Percentiles rank a stretch among this genome's conserved stretches.
Conservation (phyloP, 1,140 invertebrate genomes). For the Lordiphosa mommai region DNA sequence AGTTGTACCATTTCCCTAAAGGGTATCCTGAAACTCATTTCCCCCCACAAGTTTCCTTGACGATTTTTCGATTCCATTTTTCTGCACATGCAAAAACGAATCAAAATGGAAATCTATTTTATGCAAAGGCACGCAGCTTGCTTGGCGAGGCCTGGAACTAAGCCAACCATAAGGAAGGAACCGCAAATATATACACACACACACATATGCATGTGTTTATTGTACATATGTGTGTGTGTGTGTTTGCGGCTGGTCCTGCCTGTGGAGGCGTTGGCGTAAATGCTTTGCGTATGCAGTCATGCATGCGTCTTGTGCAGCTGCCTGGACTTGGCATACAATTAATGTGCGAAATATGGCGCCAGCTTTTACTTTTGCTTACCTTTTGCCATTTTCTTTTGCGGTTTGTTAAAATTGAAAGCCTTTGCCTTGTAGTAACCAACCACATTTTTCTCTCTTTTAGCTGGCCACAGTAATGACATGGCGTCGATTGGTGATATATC, state of each 20-base stretch:
- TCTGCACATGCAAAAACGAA: slow-evolving; percentile 36
- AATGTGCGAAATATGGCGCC: slow-evolving; percentile 74
- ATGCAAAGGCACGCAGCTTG: slow-evolving; percentile 61
- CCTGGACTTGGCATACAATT: slow-evolving; percentile 61
- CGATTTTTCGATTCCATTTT: neutral
- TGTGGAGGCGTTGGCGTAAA: slow-evolving; percentile 52
- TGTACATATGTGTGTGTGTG: slow-evolving; percentile 4
- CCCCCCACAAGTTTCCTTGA: no score
- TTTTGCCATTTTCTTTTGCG: slow-evolving; percentile 21
- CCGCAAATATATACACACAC: slow-evolving; percentile 11
- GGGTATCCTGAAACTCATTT: no score
- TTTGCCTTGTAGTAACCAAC: slow-evolving; percentile 18
- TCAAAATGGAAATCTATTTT: slow-evolving; percentile 73
- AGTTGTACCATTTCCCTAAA: no score
- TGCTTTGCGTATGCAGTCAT: slow-evolving; percentile 73
- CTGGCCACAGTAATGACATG: slow-evolving; percentile 79
- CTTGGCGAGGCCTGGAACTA: slow-evolving; percentile 13
- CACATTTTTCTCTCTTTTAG: slow-evolving; percentile 18
- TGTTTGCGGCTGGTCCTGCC: slow-evolving; percentile 20
- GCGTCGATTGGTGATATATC: slow-evolving; percentile 79
- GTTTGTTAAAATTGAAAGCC: slow-evolving; percentile 37
- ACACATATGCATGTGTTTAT: slow-evolving; percentile 1
- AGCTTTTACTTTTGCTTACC: slow-evolving; percentile 43
- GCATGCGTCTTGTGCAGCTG: slow-evolving; percentile 56
- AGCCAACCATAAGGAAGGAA: slow-evolving; percentile 36